Evolutionary conservation across 2,888 invertebrate genomes (phyloP).

Genomic region (Cantharis nigra): DNA sequence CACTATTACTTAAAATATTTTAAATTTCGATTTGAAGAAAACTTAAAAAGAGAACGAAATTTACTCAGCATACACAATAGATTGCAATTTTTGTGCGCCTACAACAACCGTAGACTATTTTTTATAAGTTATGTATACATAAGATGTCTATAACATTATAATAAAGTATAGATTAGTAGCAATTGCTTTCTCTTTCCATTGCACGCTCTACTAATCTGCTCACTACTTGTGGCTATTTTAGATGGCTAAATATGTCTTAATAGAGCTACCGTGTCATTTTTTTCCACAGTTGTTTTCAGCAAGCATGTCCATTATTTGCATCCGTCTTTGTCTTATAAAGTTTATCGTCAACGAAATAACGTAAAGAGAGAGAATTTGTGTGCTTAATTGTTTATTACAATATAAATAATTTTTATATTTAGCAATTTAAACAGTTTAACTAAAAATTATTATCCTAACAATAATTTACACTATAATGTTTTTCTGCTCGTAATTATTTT

Average conservation of each 20-base stretch:
- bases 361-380: not conserved
- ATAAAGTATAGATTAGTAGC: slow-evolving; percentile 31
- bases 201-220: slow-evolving; percentile 45
- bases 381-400: not conserved
- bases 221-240: slow-evolving; percentile 37
- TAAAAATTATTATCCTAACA: not conserved
- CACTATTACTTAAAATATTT: no score
- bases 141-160: slow-evolving; percentile 35
- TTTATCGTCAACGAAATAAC: not conserved
- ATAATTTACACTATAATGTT: not conserved
- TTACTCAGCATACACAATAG: not conserved
- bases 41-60: not conserved
- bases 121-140: slow-evolving; percentile 21
- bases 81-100: not conserved
- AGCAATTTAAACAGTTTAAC: not conserved
- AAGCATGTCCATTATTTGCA: not conserved
- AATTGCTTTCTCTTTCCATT: slow-evolving; percentile 48
- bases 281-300: slow-evolving; percentile 15
- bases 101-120: not conserved
- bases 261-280: slow-evolving; percentile 41
- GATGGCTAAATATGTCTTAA: slow-evolving; percentile 46
- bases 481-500: not conserved
- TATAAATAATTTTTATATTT: not conserved
- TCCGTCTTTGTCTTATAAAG: not conserved
- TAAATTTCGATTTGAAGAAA: not conserved